Base-by-base conservation (phyloP, 2,797 vertebrate species). In the Chaetodon trifasciatus region DNA sequence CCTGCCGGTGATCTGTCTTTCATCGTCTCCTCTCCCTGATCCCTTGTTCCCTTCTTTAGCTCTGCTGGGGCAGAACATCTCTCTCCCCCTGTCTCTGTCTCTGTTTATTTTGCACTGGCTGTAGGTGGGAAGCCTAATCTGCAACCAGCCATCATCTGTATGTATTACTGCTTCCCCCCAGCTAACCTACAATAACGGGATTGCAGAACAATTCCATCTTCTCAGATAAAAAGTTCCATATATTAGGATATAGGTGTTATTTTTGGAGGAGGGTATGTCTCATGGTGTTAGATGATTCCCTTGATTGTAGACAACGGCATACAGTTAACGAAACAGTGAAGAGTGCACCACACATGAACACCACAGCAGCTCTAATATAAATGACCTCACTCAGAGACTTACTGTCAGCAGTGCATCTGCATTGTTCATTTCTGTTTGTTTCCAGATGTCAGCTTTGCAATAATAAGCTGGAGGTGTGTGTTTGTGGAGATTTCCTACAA, bases 1-100 rank as follows among this genome's bases (percentile, higher is more conserved):
- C 90, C 93, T 93, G 90, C 87, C 78, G 86, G 91, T 92, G 89
- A 92, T 94, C 87, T 70, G 92, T 94, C 94, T 95, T 92, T 95
- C 93, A 95, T 93, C 89, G 65, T 90, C 86, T 89, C 67, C 82
- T 90, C 87, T 89, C 78, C 84, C 88, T 91, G 86, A 94, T 93
- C 92, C 91, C 91, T 86, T 87, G 89, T 86, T 93, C 82, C 86
- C 84, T 84, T 92, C 90, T 87, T 86, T 82, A 86, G 71, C 87
- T 92, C 76, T 78, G 82, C 88, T 69, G 83, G 86, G 74, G 88
- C 89, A 90, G 84, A 90, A 89, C 86, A 77, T 86, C 80, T 64
- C 84, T 64, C 84, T 78, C 80, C 70, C 83, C 37, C 78, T 77
- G 83, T 83, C 67, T 89, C 84, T 62, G 88, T 90, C 89, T 93